Conservation (phyloP, 2,797 vertebrate genomes). For the Hybognathus amarus region DNA sequence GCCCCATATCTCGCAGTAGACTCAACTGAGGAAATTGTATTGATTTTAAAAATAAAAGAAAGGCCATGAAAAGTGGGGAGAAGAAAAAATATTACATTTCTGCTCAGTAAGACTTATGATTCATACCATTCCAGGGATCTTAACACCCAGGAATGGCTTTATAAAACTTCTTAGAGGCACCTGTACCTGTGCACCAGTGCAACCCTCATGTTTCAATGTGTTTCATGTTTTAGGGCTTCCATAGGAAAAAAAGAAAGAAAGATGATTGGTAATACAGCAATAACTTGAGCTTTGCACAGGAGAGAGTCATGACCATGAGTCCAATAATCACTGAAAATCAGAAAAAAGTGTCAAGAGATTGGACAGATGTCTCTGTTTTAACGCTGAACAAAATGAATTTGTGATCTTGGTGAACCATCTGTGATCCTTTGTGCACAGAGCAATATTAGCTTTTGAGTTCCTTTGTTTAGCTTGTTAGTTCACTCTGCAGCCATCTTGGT, state of each 20-base stretch:
- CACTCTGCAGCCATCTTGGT: background rate
- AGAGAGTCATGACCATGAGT: background rate
- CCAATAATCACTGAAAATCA: background rate
- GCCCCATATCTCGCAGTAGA: background rate
- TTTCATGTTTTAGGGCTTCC: background rate
- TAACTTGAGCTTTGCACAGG: slow-evolving; percentile 5
- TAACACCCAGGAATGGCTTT: slow-evolving; percentile 24
- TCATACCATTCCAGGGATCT: background rate
- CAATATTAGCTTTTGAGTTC: background rate
- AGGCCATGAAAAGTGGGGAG: background rate
- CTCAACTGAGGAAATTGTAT: slow-evolving; percentile 27
- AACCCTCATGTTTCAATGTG: background rate
- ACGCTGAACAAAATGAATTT: slow-evolving; percentile 11
- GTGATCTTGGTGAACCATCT: background rate
- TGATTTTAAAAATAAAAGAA: slow-evolving; percentile 36
- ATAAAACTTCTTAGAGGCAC: slow-evolving; percentile 20
- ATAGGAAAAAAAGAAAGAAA: slow-evolving; percentile 17
- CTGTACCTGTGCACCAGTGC: slow-evolving; percentile 26
- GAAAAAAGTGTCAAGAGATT: slow-evolving; percentile 1
- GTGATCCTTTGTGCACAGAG: background rate
- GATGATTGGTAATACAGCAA: slow-evolving; percentile 5
- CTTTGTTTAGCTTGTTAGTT: background rate
- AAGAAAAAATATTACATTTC: slow-evolving; percentile 35
- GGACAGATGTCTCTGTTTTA: background rate
- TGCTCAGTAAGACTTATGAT: slow-evolving; percentile 37